Base-by-base conservation (phyloP, 2,797 vertebrate genomes). In the Fistularia commersonii region DNA sequence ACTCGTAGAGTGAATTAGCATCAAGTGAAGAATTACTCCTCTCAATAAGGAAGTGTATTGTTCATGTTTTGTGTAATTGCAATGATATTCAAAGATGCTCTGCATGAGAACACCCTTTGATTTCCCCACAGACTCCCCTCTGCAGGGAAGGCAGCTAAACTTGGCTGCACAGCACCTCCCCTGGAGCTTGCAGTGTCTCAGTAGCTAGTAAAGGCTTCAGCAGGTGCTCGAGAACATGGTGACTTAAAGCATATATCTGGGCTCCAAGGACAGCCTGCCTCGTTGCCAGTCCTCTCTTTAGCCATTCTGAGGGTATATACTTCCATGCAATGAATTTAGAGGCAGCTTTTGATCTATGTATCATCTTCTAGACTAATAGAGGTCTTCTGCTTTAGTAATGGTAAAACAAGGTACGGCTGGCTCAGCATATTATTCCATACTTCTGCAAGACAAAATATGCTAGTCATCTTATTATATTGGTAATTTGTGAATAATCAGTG, bases 241-340 rank as follows among this genome's bases (percentile, higher is more conserved):
- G 66, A 59, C 57, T 53, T 64, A 61, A 58, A 75, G 39, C 51
- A 53, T 57, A 49, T 36, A 61, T 75, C 50, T 75, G 37, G 42
- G 35, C 53, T 69, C 67, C 68, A 76, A 75, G 72, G 67, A 71
- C 69, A 68, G 32, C 6, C 1, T 47, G 23, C 51, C 54, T 72
- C 61, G 54, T 75, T 66, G 59, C 50, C 54, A 80, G 77, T 80
- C 74, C 40, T 51, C 36, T 47, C 64, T 49, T 58, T 37, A 48
- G 55, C 59, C 60, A 37, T 59, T 64, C 54, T 41, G 45, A 47
- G 46, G 37, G 44, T 47, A 63, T 61, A 48, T 49, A 13, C 43
- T 64, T 51, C 57, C 66, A 61, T 52, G 59, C 66, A 57, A 72
- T 67, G 66, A 76, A 64, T 74, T 67, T 45, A 56, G 44, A 65